phyloP scores from a whole-genome alignment of 2,888 invertebrate genomes.

The Taenaris catops region DNA sequence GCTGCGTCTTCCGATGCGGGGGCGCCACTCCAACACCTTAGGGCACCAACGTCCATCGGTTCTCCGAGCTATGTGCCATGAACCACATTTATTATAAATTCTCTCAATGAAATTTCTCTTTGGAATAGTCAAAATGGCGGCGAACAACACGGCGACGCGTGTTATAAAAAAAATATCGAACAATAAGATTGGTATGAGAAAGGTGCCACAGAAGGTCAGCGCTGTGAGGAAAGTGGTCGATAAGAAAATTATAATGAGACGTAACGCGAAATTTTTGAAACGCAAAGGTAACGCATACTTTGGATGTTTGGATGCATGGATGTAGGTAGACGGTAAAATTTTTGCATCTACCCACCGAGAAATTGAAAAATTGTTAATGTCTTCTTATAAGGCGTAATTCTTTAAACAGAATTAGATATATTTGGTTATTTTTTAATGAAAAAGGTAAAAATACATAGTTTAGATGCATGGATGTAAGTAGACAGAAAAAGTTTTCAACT shows the following conservation, averaged over 20 bases:
- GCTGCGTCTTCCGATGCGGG: background rate
- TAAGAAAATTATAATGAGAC: constrained; percentile 50
- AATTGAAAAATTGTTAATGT: too few species aligned
- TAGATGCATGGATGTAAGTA: constrained; percentile 14
- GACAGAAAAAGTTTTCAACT: too few species aligned
- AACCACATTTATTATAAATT: background rate
- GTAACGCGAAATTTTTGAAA: constrained; percentile 54
- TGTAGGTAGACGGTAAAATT: too few species aligned
- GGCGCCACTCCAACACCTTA: too few species aligned
- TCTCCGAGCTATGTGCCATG: background rate
- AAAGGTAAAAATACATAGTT: too few species aligned
- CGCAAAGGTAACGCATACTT: constrained; percentile 68
- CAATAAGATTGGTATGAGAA: constrained; percentile 28
- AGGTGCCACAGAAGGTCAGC: constrained; percentile 37
- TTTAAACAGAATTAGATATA: too few species aligned
- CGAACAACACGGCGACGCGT: constrained; percentile 23
- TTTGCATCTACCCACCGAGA: too few species aligned
- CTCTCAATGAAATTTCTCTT: constrained; percentile 2
- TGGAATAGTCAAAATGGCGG: constrained; percentile 23
- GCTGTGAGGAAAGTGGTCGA: constrained; percentile 43
- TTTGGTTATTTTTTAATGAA: too few species aligned
- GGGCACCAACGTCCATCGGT: background rate
- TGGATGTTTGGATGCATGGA: constrained; percentile 20
- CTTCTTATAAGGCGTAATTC: too few species aligned
- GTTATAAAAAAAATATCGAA: constrained; percentile 26